Base-by-base conservation (phyloP, 1,140 invertebrate genomes). In the Caerostris extrusa region DNA sequence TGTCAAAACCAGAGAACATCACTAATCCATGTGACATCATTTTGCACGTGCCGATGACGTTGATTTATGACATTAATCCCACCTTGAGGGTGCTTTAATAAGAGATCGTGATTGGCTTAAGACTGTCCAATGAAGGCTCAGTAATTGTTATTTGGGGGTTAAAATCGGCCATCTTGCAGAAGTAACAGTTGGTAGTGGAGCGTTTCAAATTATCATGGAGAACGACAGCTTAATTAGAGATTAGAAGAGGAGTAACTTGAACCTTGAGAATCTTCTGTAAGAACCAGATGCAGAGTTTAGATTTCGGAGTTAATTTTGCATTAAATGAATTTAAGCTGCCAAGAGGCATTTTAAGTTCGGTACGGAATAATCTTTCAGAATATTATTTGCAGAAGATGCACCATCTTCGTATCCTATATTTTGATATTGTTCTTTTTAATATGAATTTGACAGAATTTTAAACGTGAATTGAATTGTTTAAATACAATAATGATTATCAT, bases 51-150 rank as follows among this genome's bases (percentile, higher is more conserved):
- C 86, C 60, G 34, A 88, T 88, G 86, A 67, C 86, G 19, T 88
- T 88, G 86, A 88, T 88, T 67, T 88, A 88, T 67, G 86, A 67
- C 86, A 64, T 88, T 88, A 88, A 88, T 88, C 86, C 60, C 60
- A 14, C 60, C 86, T 19, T 7, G 14, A 55, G 86, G 86, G 34
- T 88, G 19, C 60, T 64, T 88, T 88, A 88, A 88, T 88, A 67
- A 64, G 86, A 64, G 86, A 61, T 88, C 17, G 86, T 88, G 86
- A 88, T 88, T 88, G 86, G 86, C 86, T 88, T 88, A 88, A 67
- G 34, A 88, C 60, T 88, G 86, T 55, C 60, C 86, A 88, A 17
- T 88, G 86, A 67, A 88, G 34, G 6, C 34, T 14, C 10, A 10
- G 12, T 67, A 88, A 88, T 88, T 88, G 86, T 88, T 67, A 88